Evolutionary conservation across 2,797 vertebrate species (phyloP), one percentile per base, ranked within the genome.

Genomic region (Staurois parvus): DNA sequence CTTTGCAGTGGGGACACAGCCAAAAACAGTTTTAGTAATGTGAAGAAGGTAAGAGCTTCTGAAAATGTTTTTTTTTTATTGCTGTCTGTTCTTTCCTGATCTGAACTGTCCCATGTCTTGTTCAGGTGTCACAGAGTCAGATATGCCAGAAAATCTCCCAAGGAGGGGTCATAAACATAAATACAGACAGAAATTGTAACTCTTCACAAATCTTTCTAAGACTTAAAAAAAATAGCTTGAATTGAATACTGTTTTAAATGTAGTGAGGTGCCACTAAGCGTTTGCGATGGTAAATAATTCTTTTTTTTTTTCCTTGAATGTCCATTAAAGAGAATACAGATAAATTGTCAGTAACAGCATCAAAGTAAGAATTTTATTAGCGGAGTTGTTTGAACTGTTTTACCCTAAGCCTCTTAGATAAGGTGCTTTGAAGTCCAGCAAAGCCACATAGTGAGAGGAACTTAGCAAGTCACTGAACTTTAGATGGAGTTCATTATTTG

Each of bases 361-460:
- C 62, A 79, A 56, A 69, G 78, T 52, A 42, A 24, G 67, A 68
- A 62, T 52, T 59, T 62, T 82, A 62, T 82, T 72, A 73, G 80
- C n/a, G 24, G 30, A 40, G n/a, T 7, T 21, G 28, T 78, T 70
- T 78, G 67, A 52, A 77, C 32, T 69, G 40, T 29, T 45, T 84
- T 78, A 59, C 70, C 52, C 69, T 72, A 32, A 19, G 28, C 37
- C 69, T 79, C 40, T n/a, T 7, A 79, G 78, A 69, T 69, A 79
- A 79, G 40, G 29, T 21, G 45, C 66, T 79, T 79, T 79, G 78
- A 79, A 79, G 78, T 79, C 37, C 28, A 79, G 62, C 37, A 79
- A 48, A 79, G 76, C 26, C 76, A 79, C 26, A 79, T 45, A 28
- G 34, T 66, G n/a, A 77, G 32, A 78, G 42, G 76, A 76, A 76